Base-by-base conservation (phyloP, 1,140 invertebrate genomes). In the Cotesia typhae region DNA sequence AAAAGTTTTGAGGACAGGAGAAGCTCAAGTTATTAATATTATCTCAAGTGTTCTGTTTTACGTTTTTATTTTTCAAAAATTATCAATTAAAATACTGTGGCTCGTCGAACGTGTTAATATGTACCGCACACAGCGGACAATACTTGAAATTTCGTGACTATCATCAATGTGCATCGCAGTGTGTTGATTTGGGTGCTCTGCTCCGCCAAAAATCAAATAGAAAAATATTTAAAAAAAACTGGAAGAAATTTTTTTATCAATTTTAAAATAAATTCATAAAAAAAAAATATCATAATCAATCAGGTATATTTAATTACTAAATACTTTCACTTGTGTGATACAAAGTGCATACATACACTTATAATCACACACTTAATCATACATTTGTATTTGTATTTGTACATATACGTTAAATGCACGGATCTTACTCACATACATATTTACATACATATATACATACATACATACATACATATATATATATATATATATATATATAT, bases 121-220 rank as follows among this genome's bases (percentile, higher is more conserved):
- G 71, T 51, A 66, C 53, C 65, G 71, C 57, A 72, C 52, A 72
- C 38, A 57, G 71, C 65, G 71, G 47, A 67, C 67, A 35, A 67
- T 67, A 52, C 55, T 59, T 20, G 55, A 72, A 63, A 67, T 67
- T 67, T 72, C 65, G 71, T 67, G 57, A 67, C 55, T 72, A 53
- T 65, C 35, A 60, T 67, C 41, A 47, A 47, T 55, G 64, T 72
- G 52, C 52, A 72, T 72, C 67, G 70, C 70, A 72, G 70, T 72
- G 70, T 72, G 70, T 71, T 71, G 53, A 72, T 72, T 61, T 67
- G 53, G 71, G 71, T 72, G 71, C 71, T 67, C 37, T 51, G 53
- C 20, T 67, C 65, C 64, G 53, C 6, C 37, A 53, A 67, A 67
- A 72, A 66, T 51, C 64, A 47, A 37, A 53, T 14, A 53, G 37